Percentiles rank a stretch among this genome's conserved stretches.
phyloP scores from a whole-genome alignment of 2,797 vertebrate species.

The Odontamblyopus rebecca region DNA sequence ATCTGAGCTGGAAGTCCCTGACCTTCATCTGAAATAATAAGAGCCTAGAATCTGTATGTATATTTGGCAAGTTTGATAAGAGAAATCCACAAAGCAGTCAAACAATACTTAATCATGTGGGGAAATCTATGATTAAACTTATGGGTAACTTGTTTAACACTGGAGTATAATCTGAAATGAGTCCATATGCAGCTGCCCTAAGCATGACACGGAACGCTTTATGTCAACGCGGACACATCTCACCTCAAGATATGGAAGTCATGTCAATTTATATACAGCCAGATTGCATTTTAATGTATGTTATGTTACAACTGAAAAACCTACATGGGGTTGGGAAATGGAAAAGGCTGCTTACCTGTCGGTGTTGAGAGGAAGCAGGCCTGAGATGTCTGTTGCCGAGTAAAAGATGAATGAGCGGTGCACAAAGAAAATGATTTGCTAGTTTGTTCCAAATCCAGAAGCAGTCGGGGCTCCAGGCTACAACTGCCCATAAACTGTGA shows the following conservation, averaged over 20 bases:
- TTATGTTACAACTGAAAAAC: conserved; percentile 34
- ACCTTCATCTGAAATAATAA: no score
- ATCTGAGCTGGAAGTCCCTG: no score
- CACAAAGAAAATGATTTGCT: conserved; percentile 73
- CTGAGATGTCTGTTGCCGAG: conserved; percentile 63
- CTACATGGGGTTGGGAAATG: conserved; percentile 38
- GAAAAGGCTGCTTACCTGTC: conserved; percentile 67
- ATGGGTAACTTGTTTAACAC: conserved; percentile 44
- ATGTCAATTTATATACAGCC: conserved; percentile 40
- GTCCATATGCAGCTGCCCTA: conserved; percentile 49
- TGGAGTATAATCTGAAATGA: conserved; percentile 40
- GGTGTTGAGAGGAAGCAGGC: conserved; percentile 74
- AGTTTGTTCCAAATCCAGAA: conserved; percentile 72
- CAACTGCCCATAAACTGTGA: conserved; percentile 70
- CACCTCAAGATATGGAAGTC: conserved; percentile 52
- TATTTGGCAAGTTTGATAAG: conserved; percentile 12
- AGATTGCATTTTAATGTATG: conserved; percentile 57
- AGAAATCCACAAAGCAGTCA: conserved; percentile 28
- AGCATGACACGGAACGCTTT: conserved; percentile 46
- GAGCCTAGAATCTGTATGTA: no score
- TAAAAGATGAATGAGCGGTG: conserved; percentile 74
- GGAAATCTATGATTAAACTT: conserved; percentile 37
- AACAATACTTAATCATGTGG: conserved; percentile 16
- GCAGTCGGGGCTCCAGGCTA: conserved; percentile 64
- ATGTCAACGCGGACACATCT: conserved; percentile 44